phyloP scores from a whole-genome alignment of 30 jellyfish, hydroid and myxozoan genomes.

The Mastigias papua region DNA sequence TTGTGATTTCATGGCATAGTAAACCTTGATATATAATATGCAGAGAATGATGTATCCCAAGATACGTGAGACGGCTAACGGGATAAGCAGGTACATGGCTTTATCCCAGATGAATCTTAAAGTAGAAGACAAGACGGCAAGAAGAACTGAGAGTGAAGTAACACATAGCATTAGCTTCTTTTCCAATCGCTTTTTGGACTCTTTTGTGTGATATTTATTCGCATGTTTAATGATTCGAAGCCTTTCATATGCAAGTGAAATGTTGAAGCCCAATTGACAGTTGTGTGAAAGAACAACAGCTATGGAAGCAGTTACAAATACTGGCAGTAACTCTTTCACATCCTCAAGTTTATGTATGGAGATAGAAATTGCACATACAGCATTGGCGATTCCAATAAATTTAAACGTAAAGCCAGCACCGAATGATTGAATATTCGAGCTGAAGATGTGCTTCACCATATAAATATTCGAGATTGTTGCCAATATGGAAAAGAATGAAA shows the following conservation, averaged over 20 bases:
- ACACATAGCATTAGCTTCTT: background rate
- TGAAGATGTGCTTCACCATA: no score
- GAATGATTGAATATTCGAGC: no score
- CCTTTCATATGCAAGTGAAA: background rate
- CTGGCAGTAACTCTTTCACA: no score
- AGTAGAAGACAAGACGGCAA: background rate
- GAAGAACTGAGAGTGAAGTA: background rate
- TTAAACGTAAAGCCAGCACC: no score
- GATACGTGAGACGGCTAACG: background rate
- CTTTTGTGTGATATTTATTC: background rate
- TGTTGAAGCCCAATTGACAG: background rate
- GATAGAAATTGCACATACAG: no score
- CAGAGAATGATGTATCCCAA: slow-evolving; percentile 1
- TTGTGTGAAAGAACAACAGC: background rate
- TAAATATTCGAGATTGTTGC: no score
- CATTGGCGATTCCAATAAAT: no score
- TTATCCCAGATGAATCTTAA: background rate
- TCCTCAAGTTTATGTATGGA: no score
- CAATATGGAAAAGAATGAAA: no score
- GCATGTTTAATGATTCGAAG: background rate
- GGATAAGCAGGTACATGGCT: background rate
- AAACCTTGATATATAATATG: background rate
- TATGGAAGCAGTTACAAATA: background rate
- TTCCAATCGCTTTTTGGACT: background rate
- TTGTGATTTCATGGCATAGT: background rate